Evolutionary conservation across 1,140 invertebrate species (phyloP).

Genomic region (Agrypnia vestita): DNA sequence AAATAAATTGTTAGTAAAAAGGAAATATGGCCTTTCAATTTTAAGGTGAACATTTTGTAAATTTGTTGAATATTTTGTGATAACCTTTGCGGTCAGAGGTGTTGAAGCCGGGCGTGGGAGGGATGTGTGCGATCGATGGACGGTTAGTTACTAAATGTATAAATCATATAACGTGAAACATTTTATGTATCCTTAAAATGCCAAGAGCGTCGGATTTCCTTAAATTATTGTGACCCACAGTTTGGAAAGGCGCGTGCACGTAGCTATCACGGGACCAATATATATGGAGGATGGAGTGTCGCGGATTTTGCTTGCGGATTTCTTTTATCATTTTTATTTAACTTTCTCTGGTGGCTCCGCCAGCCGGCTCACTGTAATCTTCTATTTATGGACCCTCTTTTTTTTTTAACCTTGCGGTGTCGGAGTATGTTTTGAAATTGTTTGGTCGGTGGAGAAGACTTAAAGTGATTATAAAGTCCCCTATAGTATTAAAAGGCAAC

Average conservation of each 20-base stretch:
- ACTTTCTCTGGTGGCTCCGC: too few relatives aligned
- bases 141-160: too few relatives aligned
- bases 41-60: not conserved
- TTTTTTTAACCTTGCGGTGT: too few relatives aligned
- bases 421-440: too few relatives aligned
- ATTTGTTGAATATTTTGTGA: too few relatives aligned
- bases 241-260: slow-evolving; percentile 3
- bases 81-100: too few relatives aligned
- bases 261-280: slow-evolving; percentile 36
- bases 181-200: too few relatives aligned
- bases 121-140: too few relatives aligned
- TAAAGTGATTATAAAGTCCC: slow-evolving; percentile 33
- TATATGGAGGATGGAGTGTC: slow-evolving; percentile 13
- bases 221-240: slow-evolving; percentile 15
- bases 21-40: slow-evolving; percentile 29
- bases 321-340: not conserved
- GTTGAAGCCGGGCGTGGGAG: too few relatives aligned
- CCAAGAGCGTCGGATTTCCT: not conserved
- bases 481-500: slow-evolving; percentile 19
- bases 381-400: too few relatives aligned
- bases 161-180: too few relatives aligned
- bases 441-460: not conserved
- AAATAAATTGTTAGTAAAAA: slow-evolving; percentile 33
- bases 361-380: too few relatives aligned
- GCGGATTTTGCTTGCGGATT: not conserved